Percentiles rank a stretch among this genome's conserved stretches.
Conservation (phyloP, 2,797 vertebrate species). For the Galagoides demidoff region DNA sequence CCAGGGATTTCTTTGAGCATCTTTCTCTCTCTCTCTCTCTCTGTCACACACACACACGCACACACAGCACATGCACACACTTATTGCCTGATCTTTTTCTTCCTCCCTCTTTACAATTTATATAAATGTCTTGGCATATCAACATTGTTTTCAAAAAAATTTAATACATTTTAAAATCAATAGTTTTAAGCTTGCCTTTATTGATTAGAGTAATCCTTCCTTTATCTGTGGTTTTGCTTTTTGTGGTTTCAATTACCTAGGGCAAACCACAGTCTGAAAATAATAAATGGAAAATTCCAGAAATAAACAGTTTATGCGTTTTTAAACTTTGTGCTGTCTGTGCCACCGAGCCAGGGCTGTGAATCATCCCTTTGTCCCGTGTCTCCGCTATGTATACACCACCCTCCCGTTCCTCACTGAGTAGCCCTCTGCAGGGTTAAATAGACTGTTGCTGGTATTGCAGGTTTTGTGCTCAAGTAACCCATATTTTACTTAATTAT, state of each 20-base stretch:
- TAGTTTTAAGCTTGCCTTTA: neutral
- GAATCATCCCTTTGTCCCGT: neutral
- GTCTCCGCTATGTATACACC: neutral
- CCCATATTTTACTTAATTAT: neutral
- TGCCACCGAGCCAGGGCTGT: too few species aligned
- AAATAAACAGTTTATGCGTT: neutral
- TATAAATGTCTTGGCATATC: conserved; percentile 14
- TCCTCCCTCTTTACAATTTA: neutral
- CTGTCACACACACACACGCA: neutral
- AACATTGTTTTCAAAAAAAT: neutral
- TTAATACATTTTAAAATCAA: neutral
- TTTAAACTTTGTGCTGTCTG: neutral
- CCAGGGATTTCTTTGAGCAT: neutral
- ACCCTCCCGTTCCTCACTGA: neutral
- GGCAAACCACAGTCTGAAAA: neutral
- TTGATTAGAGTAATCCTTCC: neutral
- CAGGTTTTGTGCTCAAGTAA: neutral
- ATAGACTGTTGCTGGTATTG: neutral
- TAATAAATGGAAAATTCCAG: neutral
- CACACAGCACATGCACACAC: neutral
- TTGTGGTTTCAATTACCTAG: neutral
- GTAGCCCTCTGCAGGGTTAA: neutral
- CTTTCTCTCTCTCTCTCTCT: neutral
- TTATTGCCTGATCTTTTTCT: neutral
- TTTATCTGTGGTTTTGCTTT: neutral